Evolutionary conservation across 2,113 vertebrate genomes (phyloP), one percentile per base, ranked within the genome.

Genomic region (Hystrix brachyura): DNA sequence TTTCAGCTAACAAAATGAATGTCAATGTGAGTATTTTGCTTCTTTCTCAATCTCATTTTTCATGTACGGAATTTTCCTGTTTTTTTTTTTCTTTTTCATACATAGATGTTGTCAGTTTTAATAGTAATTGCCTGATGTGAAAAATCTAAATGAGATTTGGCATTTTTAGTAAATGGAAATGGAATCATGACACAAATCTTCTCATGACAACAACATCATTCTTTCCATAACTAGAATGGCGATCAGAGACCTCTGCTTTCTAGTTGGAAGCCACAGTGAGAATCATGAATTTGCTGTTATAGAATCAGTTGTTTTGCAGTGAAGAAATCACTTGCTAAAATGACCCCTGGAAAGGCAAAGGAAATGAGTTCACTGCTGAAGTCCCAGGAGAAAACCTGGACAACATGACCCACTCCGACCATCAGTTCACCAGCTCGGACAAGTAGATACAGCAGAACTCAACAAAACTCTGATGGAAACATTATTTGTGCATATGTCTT

Each of bases 1-100:
- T n/a, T 76, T 80, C 18, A 76, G 82, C 2, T 69, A 67, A 60
- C 17, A 53, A 76, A 93, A 94, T 43, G 12, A 53, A 72, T 38
- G 43, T 14, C n/a, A 80, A 21, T 82, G 4, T 38, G 3, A 48
- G 34, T 67, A 43, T 5, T 71, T 83, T 80, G 3, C 65, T 38
- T 83, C 53, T 25, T 89, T 55, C 57, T 38, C 87, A 60, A 96
- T 12, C 9, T 90, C 7, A 85, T 48, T 86, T 94, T 79, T 62
- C 5, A 74, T 51, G 19, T 10, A 32, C 27, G 6, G 1, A 25
- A 4, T 74, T 86, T 7, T 32, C 4, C 17, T 21, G 13, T 88
- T 8, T 81, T 18, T 1, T 10, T 43, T 76, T 82, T 93, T 87
- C 48, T 57, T 19, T 53, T 55, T 51, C 51, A 80, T 7, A 53